A percentile compares a stretch with the other conserved stretches of the same genome.
Evolutionary conservation across 2,113 vertebrate genomes (phyloP).

Genomic region (Hippocampus barbouri): DNA sequence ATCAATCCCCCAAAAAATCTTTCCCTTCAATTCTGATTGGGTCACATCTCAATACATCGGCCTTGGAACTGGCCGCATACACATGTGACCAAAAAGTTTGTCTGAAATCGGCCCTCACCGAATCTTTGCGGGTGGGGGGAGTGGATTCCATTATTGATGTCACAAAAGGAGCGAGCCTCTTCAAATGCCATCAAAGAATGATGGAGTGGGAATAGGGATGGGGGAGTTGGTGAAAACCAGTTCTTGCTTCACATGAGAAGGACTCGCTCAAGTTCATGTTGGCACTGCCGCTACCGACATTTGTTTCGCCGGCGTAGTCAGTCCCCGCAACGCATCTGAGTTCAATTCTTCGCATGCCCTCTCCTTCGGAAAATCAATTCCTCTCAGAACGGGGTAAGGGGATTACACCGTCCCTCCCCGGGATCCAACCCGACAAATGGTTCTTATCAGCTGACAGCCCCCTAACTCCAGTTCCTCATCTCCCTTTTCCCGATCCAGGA

Average conservation of each 20-base stretch:
- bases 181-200: too few relatives aligned
- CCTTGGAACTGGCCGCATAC: neutral
- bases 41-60: neutral
- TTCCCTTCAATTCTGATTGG: neutral
- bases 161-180: too few relatives aligned
- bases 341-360: constrained; percentile 67
- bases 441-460: constrained; percentile 67
- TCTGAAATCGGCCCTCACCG: neutral
- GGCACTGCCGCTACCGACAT: constrained; percentile 58
- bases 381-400: constrained; percentile 54
- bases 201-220: neutral
- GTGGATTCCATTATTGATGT: constrained; percentile 18
- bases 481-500: constrained; percentile 41
- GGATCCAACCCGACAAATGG: constrained; percentile 67
- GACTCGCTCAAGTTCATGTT: constrained; percentile 64
- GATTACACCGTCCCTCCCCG: constrained; percentile 67
- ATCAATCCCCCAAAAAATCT: neutral
- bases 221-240: constrained; percentile 51
- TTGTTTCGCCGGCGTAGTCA: constrained; percentile 60
- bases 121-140: neutral
- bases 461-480: constrained; percentile 11
- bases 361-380: constrained; percentile 66
- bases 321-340: constrained; percentile 65
- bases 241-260: constrained; percentile 67
- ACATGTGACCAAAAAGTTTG: neutral